Conservation (phyloP, 2,888 invertebrate species). For the Poecilus cupreus region DNA sequence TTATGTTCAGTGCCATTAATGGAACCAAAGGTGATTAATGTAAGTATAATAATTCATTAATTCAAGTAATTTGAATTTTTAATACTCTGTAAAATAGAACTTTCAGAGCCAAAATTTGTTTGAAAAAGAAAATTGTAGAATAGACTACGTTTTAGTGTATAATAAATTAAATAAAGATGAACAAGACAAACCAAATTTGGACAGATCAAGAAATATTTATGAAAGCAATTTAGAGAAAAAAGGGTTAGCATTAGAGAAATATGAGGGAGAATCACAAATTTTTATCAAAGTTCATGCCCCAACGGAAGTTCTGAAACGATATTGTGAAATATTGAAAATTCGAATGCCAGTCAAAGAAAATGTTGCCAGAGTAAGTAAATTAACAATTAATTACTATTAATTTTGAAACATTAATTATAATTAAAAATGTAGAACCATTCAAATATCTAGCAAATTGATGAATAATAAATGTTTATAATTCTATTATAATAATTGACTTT, state of each 20-base stretch:
- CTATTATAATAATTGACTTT: too few relatives aligned
- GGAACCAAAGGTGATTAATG: too few relatives aligned
- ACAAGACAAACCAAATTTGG: constrained; percentile 74
- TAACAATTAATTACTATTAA: too few relatives aligned
- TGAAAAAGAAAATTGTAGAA: constrained; percentile 73
- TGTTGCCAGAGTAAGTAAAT: constrained; percentile 31
- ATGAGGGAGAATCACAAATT: constrained; percentile 31
- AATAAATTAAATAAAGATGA: constrained; percentile 61
- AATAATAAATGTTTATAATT: too few relatives aligned
- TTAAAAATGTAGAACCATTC: too few relatives aligned
- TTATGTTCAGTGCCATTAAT: too few relatives aligned
- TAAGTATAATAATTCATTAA: too few relatives aligned
- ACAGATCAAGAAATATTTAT: constrained; percentile 69
- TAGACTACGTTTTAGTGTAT: constrained; percentile 80
- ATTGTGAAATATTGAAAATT: constrained; percentile 85
- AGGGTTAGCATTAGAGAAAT: constrained; percentile 65
- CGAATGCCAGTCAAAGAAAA: constrained; percentile 83
- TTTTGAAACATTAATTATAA: too few relatives aligned
- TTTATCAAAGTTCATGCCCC: constrained; percentile 85
- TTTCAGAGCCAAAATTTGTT: constrained; percentile 67
- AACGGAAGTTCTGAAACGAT: constrained; percentile 80
- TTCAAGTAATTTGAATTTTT: too few relatives aligned
- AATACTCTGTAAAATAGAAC: not conserved
- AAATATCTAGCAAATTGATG: too few relatives aligned
- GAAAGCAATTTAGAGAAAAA: constrained; percentile 79